Base-by-base conservation (phyloP, 2,888 invertebrate species). In the Encarsia formosa region DNA sequence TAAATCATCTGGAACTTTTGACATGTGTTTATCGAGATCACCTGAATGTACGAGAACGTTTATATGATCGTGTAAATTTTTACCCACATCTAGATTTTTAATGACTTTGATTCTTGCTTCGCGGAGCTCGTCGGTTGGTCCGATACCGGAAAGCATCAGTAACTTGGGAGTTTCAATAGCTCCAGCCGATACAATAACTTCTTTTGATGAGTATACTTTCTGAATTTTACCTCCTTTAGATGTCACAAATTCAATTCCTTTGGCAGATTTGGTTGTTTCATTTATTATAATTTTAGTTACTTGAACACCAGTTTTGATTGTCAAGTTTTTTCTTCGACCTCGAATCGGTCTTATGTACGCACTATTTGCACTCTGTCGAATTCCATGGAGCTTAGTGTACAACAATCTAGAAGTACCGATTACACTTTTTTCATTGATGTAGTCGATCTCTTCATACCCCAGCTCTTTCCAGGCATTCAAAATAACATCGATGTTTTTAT, bases 111-210 rank as follows among this genome's bases (percentile, higher is more conserved):
- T 86, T 5, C 78, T 77, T 8, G 82, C 65, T 34, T 79, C 74
- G 15, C 71, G 62, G 5, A 88, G 73, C 64, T 87, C 82, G 1
- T 80, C 75, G 19, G 67, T 72, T 0, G 88, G 88, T 0, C 88
- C 88, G 23, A 92, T 76, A 9, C 93, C 93, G 0, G 91, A 91
- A 8, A 92, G 69, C 88, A 92, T 86, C 42, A 94, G 71, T 2
- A 94, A 70, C 67, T 93, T 91, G 0, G 93, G 90, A 2, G 90
- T 87, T 58, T 88, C 90, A 23, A 93, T 83, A 0, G 87, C 76
- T 4, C 76, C 92, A 1, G 89, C 89, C 9, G 87, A 82, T 23
- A 92, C 72, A 44, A 93, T 80, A 1, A 92, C 81, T 73, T 90
- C 91, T 59, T 85, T 87, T n/a, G 77, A 79, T 4, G 87, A 88